Base-by-base conservation (phyloP, 1,140 invertebrate species). In the Vanessa tameamea region DNA sequence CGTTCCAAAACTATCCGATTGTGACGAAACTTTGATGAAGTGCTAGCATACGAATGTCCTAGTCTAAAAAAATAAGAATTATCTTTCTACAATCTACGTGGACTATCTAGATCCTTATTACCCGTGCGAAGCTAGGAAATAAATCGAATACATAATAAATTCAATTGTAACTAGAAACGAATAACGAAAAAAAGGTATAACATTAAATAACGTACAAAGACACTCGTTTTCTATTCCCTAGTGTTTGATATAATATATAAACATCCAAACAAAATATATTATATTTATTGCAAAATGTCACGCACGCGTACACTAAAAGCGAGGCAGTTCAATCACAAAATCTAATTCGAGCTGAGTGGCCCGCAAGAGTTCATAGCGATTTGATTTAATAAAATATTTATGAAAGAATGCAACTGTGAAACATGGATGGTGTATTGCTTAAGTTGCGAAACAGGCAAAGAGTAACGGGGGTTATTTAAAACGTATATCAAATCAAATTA, bases 261-360 rank as follows among this genome's bases (percentile, higher is more conserved):
- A 72, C 65, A 65, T 65, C 14, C 55, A 65, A 72, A 50, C 16
- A 50, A 65, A 55, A 65, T 57, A 76, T 64, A 72, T 50, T 72
- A 76, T 76, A 72, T 77, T 73, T 69, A 77, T 69, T 23, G 53
- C 61, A 47, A 23, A 61, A n/a, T 73, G 67, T 75, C 70, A 77
- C 70, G 71, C 75, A 66, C 68, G 73, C 50, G 47, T 69, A 59
- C 61, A 63, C 66, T 70, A 66, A 75, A 76, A 78, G 63, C 71
- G 70, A 57, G 68, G 66, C 61, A 76, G 73, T 72, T 76, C 71
- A 79, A 79, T 71, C 74, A 76, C 59, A 68, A 76, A 76, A 76
- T 76, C 72, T 74, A 76, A 69, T 79, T 76, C 76, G 68, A 78
- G 64, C 43, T 43, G 75, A 68, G 69, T 76, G 67, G 67, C 51